A percentile compares a stretch with the other conserved stretches of the same genome.
phyloP scores from a whole-genome alignment of 2,888 invertebrate species.

The Melangyna quadrimaculata region DNA sequence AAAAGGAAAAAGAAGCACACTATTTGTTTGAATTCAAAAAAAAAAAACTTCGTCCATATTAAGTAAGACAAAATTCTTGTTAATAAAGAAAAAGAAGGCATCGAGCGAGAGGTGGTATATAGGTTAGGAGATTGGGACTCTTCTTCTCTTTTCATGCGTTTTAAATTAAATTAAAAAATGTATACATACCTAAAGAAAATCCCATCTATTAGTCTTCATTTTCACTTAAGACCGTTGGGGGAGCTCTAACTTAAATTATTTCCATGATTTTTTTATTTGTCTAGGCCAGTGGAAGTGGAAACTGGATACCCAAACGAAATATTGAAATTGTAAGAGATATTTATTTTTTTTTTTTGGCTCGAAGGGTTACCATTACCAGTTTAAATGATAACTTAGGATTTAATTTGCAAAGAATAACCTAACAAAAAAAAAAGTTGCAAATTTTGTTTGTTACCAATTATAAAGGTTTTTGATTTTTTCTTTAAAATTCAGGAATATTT shows the following conservation, averaged over 20 bases:
- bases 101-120: no score
- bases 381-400: not conserved
- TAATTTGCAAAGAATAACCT: no score
- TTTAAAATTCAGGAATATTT: no score
- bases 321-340: no score
- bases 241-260: not conserved
- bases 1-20: not conserved
- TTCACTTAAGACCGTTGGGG: constrained; percentile 20
- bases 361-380: not conserved
- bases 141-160: no score
- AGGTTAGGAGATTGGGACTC: no score
- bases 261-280: not conserved
- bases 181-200: not conserved
- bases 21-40: not conserved
- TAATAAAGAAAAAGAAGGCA: no score
- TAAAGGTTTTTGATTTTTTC: not conserved
- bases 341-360: not conserved
- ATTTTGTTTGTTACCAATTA: not conserved
- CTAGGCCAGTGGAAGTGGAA: not conserved
- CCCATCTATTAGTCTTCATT: constrained; percentile 47
- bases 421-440: no score
- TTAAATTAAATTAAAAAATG: constrained; percentile 45
- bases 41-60: constrained; percentile 1
- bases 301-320: not conserved
- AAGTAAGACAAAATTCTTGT: constrained; percentile 13